Percentiles rank a stretch among this genome's conserved stretches.
phyloP scores from a whole-genome alignment of 2,113 vertebrate species.

The Myrmecophaga tridactyla region DNA sequence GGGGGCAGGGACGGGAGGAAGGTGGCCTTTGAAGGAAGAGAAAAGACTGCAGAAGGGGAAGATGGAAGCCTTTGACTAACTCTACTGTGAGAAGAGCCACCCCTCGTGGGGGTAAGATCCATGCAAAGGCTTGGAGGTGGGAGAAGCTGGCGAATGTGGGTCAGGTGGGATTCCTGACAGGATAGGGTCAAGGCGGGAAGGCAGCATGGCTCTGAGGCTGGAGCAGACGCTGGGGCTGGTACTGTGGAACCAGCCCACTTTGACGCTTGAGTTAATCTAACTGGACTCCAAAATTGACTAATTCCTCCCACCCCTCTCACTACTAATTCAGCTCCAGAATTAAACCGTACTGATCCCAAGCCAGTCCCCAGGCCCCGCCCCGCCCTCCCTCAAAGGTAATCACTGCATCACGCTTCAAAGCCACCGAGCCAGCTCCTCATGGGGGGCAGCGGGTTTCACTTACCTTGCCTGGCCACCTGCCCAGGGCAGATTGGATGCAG shows the following conservation, averaged over 20 bases:
- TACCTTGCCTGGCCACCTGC: conserved; percentile 66
- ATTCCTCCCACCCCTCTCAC: neutral
- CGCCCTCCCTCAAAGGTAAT: neutral
- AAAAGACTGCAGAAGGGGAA: neutral
- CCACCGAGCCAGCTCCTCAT: neutral
- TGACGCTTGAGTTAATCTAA: conserved; percentile 49
- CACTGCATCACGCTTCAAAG: conserved; percentile 44
- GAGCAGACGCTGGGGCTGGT: neutral
- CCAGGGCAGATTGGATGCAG: conserved; percentile 64
- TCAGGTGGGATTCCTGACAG: neutral
- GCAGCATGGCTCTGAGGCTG: neutral
- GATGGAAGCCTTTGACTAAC: neutral
- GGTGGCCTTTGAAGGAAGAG: neutral
- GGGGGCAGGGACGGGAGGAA: neutral
- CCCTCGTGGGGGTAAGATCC: neutral
- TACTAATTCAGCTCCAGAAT: neutral
- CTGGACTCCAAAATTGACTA: conserved; percentile 18
- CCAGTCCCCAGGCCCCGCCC: neutral
- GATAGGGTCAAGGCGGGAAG: neutral
- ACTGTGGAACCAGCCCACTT: neutral
- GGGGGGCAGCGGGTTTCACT: conserved; percentile 72
- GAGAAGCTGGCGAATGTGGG: neutral
- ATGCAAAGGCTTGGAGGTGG: neutral
- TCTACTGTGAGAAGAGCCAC: neutral
- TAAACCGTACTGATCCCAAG: neutral